phyloP scores from a whole-genome alignment of 2,888 invertebrate species.

The Drosophila paucipuncta region DNA sequence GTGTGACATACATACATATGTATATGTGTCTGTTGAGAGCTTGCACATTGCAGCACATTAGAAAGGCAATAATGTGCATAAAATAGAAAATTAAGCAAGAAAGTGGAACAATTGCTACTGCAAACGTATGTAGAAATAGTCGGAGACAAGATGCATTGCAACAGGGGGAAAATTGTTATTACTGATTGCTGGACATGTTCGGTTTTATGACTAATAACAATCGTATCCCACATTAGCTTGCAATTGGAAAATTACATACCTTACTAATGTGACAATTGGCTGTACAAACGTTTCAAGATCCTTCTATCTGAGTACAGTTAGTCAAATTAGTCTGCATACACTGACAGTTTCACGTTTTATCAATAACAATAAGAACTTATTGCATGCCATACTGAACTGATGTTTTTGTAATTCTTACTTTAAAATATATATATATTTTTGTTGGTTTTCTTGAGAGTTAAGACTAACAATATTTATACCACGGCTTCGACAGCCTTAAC shows the following conservation, averaged over 20 bases:
- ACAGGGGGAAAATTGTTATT: conserved; percentile 18
- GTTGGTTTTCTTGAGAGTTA: too few species aligned
- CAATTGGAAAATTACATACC: conserved; percentile 27
- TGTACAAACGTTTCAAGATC: conserved; percentile 31
- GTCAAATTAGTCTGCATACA: neutral
- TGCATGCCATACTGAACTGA: neutral
- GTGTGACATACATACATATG: conserved; percentile 10
- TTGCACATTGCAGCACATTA: conserved; percentile 66
- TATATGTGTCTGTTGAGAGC: conserved; percentile 26
- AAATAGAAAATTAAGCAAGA: conserved; percentile 74
- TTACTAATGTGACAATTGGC: conserved; percentile 50
- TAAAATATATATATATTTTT: too few species aligned
- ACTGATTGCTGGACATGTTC: conserved; percentile 49
- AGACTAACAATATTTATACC: too few species aligned
- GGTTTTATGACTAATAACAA: conserved; percentile 23
- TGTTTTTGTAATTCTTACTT: too few species aligned
- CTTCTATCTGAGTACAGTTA: neutral
- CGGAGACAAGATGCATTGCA: neutral
- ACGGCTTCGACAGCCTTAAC: too few species aligned
- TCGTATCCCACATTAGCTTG: conserved; percentile 28
- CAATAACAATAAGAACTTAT: neutral
- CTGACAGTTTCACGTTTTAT: neutral
- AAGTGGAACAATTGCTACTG: conserved; percentile 69
- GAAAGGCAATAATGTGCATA: conserved; percentile 79
- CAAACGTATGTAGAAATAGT: conserved; percentile 33